Percentiles rank a stretch among this genome's conserved stretches.
Evolutionary conservation across 2,888 invertebrate genomes (phyloP).

Genomic region (Tanypteryx hageni): DNA sequence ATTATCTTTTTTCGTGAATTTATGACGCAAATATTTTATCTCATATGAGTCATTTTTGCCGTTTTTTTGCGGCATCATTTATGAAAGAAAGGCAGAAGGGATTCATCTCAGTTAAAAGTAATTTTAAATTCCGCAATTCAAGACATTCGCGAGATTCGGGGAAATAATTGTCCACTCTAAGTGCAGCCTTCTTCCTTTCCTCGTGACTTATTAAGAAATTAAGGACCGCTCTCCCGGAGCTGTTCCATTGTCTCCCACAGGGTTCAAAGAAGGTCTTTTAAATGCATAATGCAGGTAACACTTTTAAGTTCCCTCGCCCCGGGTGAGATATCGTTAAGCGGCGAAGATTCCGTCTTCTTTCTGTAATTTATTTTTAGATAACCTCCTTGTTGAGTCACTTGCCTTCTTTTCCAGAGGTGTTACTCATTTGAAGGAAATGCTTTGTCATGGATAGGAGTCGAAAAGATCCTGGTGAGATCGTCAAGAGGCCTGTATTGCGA

Average conservation of each 20-base stretch:
- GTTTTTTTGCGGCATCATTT: too few relatives aligned
- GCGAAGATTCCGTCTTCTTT: not conserved
- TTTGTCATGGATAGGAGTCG: not conserved
- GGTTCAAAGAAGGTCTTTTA: not conserved
- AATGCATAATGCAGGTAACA: not conserved
- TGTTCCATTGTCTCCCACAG: not conserved
- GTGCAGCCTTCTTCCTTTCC: not conserved
- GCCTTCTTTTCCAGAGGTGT: not conserved
- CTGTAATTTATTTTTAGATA: not conserved
- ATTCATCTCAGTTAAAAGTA: not conserved
- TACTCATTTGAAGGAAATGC: slow-evolving; percentile 3
- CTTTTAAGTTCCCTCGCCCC: not conserved
- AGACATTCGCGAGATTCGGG: not conserved
- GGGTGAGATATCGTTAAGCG: slow-evolving; percentile 1
- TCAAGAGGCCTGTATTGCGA: not conserved
- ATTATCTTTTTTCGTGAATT: too few relatives aligned
- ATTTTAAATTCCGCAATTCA: not conserved
- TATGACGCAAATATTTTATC: too few relatives aligned
- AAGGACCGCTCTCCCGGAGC: not conserved
- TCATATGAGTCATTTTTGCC: too few relatives aligned
- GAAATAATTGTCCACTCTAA: not conserved
- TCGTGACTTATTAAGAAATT: slow-evolving; percentile 11
- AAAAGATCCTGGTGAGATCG: not conserved
- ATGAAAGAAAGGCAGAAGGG: not conserved
- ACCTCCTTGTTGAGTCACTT: not conserved